These are phyloP conservation scores for Herpailurus yagouaroundi DNA, from an alignment of 2,113 vertebrate species.

Conservation along the genomic window DNA sequence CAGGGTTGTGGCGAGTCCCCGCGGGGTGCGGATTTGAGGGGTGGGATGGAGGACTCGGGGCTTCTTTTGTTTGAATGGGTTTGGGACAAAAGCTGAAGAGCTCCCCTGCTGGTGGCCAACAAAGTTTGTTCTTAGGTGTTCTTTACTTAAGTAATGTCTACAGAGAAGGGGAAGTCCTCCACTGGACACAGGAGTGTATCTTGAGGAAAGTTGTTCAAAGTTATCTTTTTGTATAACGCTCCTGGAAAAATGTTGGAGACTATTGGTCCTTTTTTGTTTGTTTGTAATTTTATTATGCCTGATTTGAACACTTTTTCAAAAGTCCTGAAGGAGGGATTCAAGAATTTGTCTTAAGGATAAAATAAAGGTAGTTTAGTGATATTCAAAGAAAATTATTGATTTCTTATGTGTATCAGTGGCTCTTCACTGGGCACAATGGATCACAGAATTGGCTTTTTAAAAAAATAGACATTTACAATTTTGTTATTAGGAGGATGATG, in stretches of 20 bases:
- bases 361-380: not conserved
- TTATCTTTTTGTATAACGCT: not conserved
- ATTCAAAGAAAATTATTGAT: not conserved
- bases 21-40: not conserved
- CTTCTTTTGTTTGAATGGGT: constrained; percentile 87
- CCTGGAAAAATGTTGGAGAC: not conserved
- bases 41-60: constrained; percentile 15
- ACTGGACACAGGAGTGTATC: accelerated
- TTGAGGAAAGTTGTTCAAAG: not conserved
- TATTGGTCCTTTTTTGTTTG: not conserved
- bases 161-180: not conserved
- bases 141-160: not conserved
- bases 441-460: not conserved
- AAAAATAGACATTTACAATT: not conserved
- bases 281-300: not conserved
- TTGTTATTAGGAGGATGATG: not conserved
- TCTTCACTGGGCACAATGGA: not conserved
- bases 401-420: not conserved
- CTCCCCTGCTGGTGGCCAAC: constrained; percentile 84
- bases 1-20: not conserved
- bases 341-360: not conserved
- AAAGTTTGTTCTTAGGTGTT: constrained; percentile 59
- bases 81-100: constrained; percentile 77
- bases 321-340: not conserved
- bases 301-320: not conserved